These are phyloP conservation scores for Plutomurus gul DNA, from an alignment of 1,140 invertebrate genomes.

Conservation along the genomic window DNA sequence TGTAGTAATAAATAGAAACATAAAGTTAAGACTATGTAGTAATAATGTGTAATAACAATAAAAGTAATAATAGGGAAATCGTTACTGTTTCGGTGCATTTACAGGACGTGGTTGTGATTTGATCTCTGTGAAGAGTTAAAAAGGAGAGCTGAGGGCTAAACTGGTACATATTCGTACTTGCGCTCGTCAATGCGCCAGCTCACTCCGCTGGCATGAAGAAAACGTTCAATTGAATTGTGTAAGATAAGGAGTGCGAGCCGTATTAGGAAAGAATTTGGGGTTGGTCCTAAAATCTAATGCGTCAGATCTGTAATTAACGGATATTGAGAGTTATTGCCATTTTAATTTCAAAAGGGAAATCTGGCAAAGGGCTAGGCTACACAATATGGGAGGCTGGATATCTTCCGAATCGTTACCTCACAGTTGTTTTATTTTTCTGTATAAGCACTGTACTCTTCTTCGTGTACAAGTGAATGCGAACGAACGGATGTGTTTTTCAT, in stretches of 20 bases:
- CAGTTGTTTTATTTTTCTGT: too few species aligned
- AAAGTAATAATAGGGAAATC: constrained; percentile 13
- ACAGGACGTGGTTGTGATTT: neutral
- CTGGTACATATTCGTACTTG: neutral
- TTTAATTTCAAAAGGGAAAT: constrained; percentile 5
- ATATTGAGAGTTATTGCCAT: constrained; percentile 29
- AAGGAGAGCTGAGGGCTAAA: constrained; percentile 1
- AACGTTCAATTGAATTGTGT: neutral
- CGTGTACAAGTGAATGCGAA: too few species aligned
- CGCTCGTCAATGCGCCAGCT: neutral
- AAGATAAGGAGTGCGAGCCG: constrained; percentile 4
- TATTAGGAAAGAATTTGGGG: constrained; percentile 27
- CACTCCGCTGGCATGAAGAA: neutral
- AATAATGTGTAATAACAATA: constrained; percentile 26
- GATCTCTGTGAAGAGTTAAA: neutral
- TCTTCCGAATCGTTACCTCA: too few species aligned
- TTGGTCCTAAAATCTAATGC: constrained; percentile 18
- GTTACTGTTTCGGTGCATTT: neutral
- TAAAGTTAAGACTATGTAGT: neutral
- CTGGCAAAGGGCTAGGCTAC: neutral
- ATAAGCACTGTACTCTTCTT: too few species aligned
- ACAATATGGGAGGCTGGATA: neutral
- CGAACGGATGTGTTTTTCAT: too few species aligned
- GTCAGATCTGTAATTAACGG: constrained; percentile 14
- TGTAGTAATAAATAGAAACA: constrained; percentile 12